Conservation (phyloP, 2,797 vertebrate species). For the Eurystomus glaucurus region DNA sequence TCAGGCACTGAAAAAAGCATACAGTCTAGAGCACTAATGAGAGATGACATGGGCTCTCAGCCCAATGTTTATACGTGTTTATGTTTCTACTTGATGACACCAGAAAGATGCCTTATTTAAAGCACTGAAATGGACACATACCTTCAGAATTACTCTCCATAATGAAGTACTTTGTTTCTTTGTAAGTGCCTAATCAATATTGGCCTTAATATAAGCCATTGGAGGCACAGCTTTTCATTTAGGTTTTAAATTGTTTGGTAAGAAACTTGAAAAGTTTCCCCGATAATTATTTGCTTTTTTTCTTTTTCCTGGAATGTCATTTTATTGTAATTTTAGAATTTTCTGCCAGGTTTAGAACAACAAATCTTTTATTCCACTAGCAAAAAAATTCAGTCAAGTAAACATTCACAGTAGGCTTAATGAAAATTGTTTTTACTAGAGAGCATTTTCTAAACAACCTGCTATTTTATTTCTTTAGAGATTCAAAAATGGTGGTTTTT, state of each 20-base stretch:
- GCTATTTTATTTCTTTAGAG: not conserved
- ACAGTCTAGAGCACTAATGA: not conserved
- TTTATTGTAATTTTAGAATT: not conserved
- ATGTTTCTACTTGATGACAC: not conserved
- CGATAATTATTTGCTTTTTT: not conserved
- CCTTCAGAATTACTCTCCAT: not conserved
- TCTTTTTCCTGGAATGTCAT: not conserved
- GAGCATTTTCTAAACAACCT: not conserved
- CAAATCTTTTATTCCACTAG: not conserved
- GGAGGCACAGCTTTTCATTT: not conserved
- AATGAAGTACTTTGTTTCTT: not conserved
- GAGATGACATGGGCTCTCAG: not conserved
- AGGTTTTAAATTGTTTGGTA: constrained; percentile 17
- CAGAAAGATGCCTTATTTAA: not conserved
- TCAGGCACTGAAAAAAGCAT: not conserved
- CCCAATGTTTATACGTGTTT: not conserved
- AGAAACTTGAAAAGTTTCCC: not conserved
- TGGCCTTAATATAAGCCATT: not conserved
- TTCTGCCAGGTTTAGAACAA: not conserved
- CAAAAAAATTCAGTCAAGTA: not conserved
- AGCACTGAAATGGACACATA: not conserved
- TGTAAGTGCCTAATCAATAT: not conserved
- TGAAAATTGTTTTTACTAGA: not conserved
- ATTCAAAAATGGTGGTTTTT: not conserved
- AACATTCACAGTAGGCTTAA: not conserved